Evolutionary conservation across 2,888 invertebrate species (phyloP), one percentile per base, ranked within the genome.

Genomic region (Volucella inanis): DNA sequence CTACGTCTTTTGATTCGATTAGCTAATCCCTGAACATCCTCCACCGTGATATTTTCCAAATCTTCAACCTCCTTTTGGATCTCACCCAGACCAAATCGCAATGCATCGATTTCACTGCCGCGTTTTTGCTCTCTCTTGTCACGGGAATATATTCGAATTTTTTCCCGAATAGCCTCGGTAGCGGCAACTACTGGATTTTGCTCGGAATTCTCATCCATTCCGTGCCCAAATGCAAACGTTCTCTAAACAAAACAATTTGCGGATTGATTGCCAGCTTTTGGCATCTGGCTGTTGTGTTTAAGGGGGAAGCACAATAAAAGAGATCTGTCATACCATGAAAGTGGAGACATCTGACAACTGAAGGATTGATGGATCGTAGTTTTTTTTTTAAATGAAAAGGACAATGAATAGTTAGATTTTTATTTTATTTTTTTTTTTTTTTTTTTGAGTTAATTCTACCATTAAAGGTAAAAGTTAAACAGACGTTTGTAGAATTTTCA

Each of bases 31-130:
- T 75, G 75, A 0, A 92, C 90, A 88, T 92, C 92, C 11, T 90
- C 89, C 31, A 88, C 89, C 0, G 88, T 88, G 3, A 92, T 67
- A 54, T 89, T 89, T 8, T 91, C 90, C 39, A 91, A 74, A 41
- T 91, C 90, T 0, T 62, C 39, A 2, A 91, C 88, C 43, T 89
- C 87, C 3, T 87, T 75, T 55, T 89, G 88, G 10, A 92, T 90
- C 78, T 92, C 90, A 0, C 90, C 91, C 55, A 92, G 79, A 0
- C 90, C 90, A 38, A 91, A 89, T 2, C 92, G 90, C 2, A 91
- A 45, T 0, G 90, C 88, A 87, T 92, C 92, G 3, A 75, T 88
- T 15, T 87, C 87, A 18, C 87, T 57, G 2, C 87, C 88, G 0
- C 91, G 89, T 6, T 89, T 77, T 12, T 87, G 77, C n/a, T 89